Percentiles rank a stretch among this genome's conserved stretches.
phyloP scores from a whole-genome alignment of 2,888 invertebrate genomes.

The Drosophila kokeensis region DNA sequence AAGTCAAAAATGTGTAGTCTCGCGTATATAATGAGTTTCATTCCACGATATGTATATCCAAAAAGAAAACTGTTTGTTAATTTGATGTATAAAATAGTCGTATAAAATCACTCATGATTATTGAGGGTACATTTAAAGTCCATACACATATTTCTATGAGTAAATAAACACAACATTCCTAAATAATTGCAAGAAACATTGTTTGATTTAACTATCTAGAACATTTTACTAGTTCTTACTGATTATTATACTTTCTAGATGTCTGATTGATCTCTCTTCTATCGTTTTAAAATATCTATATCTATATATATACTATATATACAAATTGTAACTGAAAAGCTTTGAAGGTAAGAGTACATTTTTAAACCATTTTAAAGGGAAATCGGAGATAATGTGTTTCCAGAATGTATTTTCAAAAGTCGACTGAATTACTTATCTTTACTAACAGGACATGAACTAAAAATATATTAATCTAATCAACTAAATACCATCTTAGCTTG shows the following conservation, averaged over 20 bases:
- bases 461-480: background rate
- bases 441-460: background rate
- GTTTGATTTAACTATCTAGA: background rate
- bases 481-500: background rate
- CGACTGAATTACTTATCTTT: background rate
- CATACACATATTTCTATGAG: slow-evolving; percentile 24
- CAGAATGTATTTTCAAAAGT: background rate
- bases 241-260: no score
- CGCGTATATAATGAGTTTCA: slow-evolving; percentile 25
- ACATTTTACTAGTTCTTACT: background rate
- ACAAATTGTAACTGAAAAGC: background rate
- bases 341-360: background rate
- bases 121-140: slow-evolving; percentile 43
- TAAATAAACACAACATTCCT: slow-evolving; percentile 33
- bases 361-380: background rate
- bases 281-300: no score
- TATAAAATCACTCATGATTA: slow-evolving; percentile 48
- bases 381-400: background rate
- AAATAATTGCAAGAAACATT: slow-evolving; percentile 2
- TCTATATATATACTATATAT: no score
- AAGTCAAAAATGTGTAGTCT: slow-evolving; percentile 61
- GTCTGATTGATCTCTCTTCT: no score
- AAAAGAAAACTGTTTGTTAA: slow-evolving; percentile 39
- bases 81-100: slow-evolving; percentile 56
- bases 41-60: slow-evolving; percentile 25